Conservation (phyloP, 2,113 vertebrate species). For the Bos taurus region DNA sequence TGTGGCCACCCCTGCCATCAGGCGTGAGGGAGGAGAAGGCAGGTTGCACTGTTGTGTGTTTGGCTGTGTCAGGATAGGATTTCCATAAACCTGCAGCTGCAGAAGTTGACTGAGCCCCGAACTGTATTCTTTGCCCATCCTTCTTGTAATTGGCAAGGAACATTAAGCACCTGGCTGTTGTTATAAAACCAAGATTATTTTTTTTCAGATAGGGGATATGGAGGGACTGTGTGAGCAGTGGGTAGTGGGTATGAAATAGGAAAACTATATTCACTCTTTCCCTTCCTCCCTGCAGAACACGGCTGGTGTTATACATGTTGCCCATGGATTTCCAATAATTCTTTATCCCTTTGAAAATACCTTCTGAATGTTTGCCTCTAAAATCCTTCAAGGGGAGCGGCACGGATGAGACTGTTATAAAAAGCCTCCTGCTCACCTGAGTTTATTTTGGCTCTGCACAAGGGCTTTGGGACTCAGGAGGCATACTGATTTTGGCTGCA, state of each 20-base stretch:
- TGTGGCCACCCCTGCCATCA: neutral
- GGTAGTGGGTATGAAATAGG: neutral
- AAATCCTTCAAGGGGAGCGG: slow-evolving; percentile 44
- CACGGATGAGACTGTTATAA: slow-evolving; percentile 32
- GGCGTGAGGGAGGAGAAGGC: neutral
- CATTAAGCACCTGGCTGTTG: neutral
- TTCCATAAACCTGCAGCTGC: neutral
- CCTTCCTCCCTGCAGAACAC: neutral
- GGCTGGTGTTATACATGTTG: neutral
- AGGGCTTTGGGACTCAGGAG: slow-evolving; percentile 32
- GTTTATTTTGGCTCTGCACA: slow-evolving; percentile 34
- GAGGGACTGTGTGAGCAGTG: neutral
- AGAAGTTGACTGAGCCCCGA: neutral
- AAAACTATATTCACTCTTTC: neutral
- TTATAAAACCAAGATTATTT: neutral
- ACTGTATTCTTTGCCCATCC: neutral
- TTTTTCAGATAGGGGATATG: neutral
- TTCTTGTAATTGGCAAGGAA: neutral
- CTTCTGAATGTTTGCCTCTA: slow-evolving; percentile 45
- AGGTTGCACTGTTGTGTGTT: neutral
- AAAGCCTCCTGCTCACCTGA: slow-evolving; percentile 33
- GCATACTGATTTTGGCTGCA: slow-evolving; percentile 34
- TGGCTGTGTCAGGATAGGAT: neutral
- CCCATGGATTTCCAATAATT: slow-evolving; percentile 22
- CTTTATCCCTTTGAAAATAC: slow-evolving; percentile 24